Conservation (phyloP, 1,140 invertebrate species). For the Araneus ventricosus region DNA sequence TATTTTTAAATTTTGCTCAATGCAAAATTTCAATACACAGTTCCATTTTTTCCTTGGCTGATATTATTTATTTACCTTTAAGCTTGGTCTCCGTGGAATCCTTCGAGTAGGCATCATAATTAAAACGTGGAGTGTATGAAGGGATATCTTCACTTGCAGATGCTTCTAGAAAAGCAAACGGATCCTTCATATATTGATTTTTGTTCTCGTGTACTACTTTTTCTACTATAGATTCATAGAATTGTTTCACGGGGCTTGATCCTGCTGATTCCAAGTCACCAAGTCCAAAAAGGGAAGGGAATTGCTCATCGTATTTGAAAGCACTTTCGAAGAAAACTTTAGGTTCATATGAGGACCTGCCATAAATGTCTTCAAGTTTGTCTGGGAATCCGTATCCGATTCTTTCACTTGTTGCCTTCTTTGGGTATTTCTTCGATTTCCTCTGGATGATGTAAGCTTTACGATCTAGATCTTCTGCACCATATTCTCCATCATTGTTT, state of each 20-base stretch:
- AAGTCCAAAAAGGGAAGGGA: constrained; percentile 42
- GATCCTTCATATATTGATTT: background rate
- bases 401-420: background rate
- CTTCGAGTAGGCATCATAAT: constrained; percentile 58
- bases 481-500: background rate
- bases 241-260: constrained; percentile 43
- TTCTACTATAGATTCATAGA: constrained; percentile 58
- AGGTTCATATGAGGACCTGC: constrained; percentile 25
- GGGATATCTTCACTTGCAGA: constrained; percentile 47
- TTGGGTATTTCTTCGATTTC: constrained; percentile 46
- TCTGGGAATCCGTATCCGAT: background rate
- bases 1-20: too few species aligned
- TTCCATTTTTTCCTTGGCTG: background rate
- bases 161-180: constrained; percentile 29
- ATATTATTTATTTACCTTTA: constrained; percentile 38
- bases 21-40: too few species aligned
- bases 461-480: background rate
- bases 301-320: constrained; percentile 39
- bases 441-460: constrained; percentile 56
- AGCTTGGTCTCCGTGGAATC: constrained; percentile 61
- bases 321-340: constrained; percentile 1
- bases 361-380: background rate
- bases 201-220: background rate
- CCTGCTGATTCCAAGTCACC: constrained; percentile 38
- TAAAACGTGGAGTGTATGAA: constrained; percentile 57